A percentile compares a stretch with the other conserved stretches of the same genome.
phyloP scores from a whole-genome alignment of 2,797 vertebrate species.

The Trachops cirrhosus region DNA sequence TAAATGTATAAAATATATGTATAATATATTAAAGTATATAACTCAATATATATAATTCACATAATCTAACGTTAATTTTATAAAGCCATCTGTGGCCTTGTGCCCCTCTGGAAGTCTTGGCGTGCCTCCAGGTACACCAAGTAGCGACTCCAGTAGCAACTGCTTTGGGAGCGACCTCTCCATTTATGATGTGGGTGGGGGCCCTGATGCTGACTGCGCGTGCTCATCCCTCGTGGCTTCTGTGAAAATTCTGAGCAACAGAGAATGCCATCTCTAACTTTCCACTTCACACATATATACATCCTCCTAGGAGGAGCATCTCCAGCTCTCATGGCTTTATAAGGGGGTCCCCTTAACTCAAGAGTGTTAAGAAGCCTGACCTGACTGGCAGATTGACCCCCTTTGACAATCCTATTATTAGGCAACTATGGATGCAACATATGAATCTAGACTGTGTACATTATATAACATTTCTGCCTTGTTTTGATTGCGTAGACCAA shows the following conservation, averaged over 20 bases:
- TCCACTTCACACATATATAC: background rate
- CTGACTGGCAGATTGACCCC: conserved; percentile 37
- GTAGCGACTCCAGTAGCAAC: background rate
- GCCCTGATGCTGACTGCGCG: background rate
- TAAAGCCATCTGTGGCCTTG: background rate
- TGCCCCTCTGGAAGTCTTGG: background rate
- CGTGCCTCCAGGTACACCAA: rapidly evolving
- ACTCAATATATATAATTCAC: background rate
- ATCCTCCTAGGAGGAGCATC: background rate
- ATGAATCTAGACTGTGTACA: background rate
- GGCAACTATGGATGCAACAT: rapidly evolving
- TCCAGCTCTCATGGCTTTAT: background rate
- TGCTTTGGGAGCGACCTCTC: background rate
- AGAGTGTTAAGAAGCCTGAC: background rate
- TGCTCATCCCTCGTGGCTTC: background rate
- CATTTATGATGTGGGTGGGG: background rate
- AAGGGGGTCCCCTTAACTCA: background rate
- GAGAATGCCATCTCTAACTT: background rate
- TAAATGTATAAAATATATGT: background rate
- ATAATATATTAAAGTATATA: background rate
- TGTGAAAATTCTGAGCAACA: background rate
- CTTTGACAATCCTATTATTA: conserved; percentile 24
- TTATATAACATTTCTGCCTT: background rate
- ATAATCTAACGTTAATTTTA: background rate
- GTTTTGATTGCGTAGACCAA: conserved; percentile 8